Percentiles rank a stretch among this genome's conserved stretches.
phyloP scores from a whole-genome alignment of 2,797 vertebrate genomes.

The Coendou prehensilis region DNA sequence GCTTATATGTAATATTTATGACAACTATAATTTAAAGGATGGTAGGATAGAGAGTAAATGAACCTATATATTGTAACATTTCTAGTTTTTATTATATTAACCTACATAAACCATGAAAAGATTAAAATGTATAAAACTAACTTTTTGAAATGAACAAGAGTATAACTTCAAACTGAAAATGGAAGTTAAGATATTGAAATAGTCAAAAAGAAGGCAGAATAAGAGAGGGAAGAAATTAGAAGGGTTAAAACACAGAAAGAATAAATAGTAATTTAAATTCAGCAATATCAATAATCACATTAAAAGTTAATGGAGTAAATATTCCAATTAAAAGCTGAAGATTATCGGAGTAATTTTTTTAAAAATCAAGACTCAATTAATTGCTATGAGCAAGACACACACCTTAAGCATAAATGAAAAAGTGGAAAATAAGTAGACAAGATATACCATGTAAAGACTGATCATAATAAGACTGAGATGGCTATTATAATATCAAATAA shows the following conservation, averaged over 20 bases:
- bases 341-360: neutral
- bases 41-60: neutral
- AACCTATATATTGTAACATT: neutral
- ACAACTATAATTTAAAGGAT: conserved; percentile 45
- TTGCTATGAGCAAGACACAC: neutral
- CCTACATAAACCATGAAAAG: neutral
- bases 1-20: neutral
- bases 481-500: neutral
- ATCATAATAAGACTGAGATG: neutral
- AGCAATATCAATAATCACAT: neutral
- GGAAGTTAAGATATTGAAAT: conserved; percentile 48
- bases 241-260: neutral
- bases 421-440: neutral
- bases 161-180: conserved; percentile 44
- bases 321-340: conserved; percentile 32
- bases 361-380: conserved; percentile 6
- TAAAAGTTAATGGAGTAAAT: conserved; percentile 6
- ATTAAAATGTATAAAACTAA: neutral
- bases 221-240: neutral
- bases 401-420: conserved; percentile 35
- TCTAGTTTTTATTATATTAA: neutral
- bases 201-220: neutral
- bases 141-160: neutral
- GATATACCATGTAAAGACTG: neutral
- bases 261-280: conserved; percentile 20